phyloP scores from a whole-genome alignment of 2,888 invertebrate genomes.

The Papilio gigon region DNA sequence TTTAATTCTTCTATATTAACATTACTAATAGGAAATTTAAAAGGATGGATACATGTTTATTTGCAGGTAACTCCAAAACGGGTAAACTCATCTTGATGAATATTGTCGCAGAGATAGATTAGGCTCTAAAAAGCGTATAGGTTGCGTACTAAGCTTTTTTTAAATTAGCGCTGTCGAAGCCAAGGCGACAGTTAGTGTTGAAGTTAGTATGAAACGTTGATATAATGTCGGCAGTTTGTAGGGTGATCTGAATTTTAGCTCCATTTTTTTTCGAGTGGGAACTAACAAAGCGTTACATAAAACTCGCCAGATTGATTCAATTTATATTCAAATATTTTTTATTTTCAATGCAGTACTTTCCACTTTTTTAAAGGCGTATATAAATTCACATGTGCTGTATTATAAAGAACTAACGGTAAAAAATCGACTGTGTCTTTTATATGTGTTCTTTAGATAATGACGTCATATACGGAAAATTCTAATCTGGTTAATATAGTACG shows the following conservation, averaged over 20 bases:
- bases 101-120: too few species aligned
- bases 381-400: not conserved
- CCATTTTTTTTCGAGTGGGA: conserved; percentile 1
- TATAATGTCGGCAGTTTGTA: not conserved
- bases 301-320: conserved; percentile 7
- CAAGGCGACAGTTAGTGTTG: too few species aligned
- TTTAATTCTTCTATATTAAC: too few species aligned
- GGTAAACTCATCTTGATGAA: too few species aligned
- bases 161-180: too few species aligned
- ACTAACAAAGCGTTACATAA: not conserved
- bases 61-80: too few species aligned
- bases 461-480: not conserved
- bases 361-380: not conserved
- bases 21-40: too few species aligned
- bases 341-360: not conserved
- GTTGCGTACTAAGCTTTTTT: too few species aligned
- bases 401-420: not conserved
- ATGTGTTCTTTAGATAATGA: not conserved
- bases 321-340: conserved; percentile 9
- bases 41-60: too few species aligned
- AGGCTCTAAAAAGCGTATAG: too few species aligned
- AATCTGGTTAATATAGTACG: not conserved
- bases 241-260: not conserved
- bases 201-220: not conserved
- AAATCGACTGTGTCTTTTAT: not conserved